Evolutionary conservation across 2,888 invertebrate genomes (phyloP).

Genomic region (Lingula anatina): DNA sequence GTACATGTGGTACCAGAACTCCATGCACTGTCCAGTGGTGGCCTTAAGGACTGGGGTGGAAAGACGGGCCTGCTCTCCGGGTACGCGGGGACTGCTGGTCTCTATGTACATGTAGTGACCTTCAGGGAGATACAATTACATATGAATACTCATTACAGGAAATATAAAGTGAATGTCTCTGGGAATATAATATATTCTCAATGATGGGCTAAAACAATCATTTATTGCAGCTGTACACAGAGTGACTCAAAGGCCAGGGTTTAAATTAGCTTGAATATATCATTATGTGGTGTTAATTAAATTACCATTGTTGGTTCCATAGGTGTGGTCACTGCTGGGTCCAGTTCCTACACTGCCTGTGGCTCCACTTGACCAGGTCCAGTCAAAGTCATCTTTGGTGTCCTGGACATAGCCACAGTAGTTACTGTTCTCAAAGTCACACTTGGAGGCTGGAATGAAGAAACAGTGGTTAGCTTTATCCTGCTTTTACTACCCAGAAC

Average conservation of each 20-base stretch:
- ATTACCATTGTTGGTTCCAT: constrained; percentile 15
- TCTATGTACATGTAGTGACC: constrained; percentile 40
- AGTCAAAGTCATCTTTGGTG: constrained; percentile 11
- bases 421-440: no score
- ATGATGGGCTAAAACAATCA: no score
- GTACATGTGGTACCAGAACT: constrained; percentile 42
- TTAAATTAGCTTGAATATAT: neutral
- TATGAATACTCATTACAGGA: no score
- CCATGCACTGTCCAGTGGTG: constrained; percentile 19
- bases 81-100: constrained; percentile 56
- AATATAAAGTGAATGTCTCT: no score
- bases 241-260: no score
- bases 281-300: constrained; percentile 16
- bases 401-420: constrained; percentile 22
- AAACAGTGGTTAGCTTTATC: no score
- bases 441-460: no score
- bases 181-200: no score
- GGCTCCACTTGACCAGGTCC: no score
- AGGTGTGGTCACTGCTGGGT: constrained; percentile 12
- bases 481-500: no score
- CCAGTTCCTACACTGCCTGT: constrained; percentile 5
- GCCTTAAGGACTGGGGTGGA: constrained; percentile 21
- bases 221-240: no score
- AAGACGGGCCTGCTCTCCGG: constrained; percentile 55
- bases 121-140: constrained; percentile 15